Base-by-base conservation (phyloP, 2,797 vertebrate species). In the Lacerta agilis region DNA sequence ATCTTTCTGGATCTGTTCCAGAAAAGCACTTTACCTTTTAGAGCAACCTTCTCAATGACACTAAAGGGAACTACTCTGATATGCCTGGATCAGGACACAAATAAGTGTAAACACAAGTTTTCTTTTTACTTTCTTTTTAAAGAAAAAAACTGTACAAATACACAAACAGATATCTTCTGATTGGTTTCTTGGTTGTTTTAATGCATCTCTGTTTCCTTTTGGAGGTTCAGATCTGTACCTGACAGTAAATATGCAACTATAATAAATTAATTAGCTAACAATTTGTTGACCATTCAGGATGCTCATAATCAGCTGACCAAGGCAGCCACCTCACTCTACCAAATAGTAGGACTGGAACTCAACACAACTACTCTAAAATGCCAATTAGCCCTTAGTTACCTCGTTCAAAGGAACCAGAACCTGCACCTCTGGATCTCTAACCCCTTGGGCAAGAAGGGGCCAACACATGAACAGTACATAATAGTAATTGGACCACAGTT, bases 1-100 rank as follows among this genome's bases (percentile, higher is more conserved):
- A 10, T 33, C 11, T 79, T 89, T 85, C 77, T 10, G 78, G 17
- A 13, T 89, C 90, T 82, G 61, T 58, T 81, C 55, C 75, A 86
- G 41, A 49, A 89, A 91, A 88, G 27, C 55, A 87, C 61, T 82
- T 86, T 8, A 89, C 91, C 64, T 23, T 8, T 1, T 76, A 61
- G 17, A 81, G 2, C 0, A 83, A 43, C 0, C 9, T 8, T 23
- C 17, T 7, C 5, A 80, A 49, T 78, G 67, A 38, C 79, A 86
- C 36, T 64, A 41, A 87, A 86, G 87, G 20, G 75, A 9, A 29
- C 27, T 49, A 18, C 45, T 91, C 20, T 61, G 17, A 33, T 2
- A 27, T 91, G 83, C 64, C 73, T 0, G 0, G 33, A 71, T 43
- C 4, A 27, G n/a, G 58, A 45, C 58, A 73, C 41, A 82, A 87